These are phyloP conservation scores for Parauchenoglanis ngamensis DNA, from an alignment of 2,797 vertebrate genomes.

Conservation along the genomic window DNA sequence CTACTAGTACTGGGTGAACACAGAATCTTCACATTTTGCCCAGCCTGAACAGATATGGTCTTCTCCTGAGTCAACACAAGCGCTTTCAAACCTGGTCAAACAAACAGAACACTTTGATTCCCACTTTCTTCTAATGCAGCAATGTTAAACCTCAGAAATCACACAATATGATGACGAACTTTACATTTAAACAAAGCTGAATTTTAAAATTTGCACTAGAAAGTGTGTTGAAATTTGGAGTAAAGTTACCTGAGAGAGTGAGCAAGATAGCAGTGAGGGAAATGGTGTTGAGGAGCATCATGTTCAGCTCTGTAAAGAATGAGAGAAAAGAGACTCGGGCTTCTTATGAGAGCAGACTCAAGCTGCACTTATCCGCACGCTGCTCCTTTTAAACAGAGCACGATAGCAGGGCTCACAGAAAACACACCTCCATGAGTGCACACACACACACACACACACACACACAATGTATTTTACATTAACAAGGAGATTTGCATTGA, in stretches of 20 bases:
- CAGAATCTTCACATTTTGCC: conserved; percentile 18
- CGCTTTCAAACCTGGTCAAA: conserved; percentile 16
- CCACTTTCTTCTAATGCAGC: background rate
- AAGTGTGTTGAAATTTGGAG: background rate
- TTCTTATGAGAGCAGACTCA: background rate
- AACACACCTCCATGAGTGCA: background rate
- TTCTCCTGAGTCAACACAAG: conserved; percentile 17
- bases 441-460: background rate
- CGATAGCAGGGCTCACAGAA: background rate
- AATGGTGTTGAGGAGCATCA: background rate
- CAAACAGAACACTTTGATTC: background rate
- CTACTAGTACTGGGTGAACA: conserved; percentile 4
- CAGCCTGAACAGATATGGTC: conserved; percentile 3
- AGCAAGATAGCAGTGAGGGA: background rate
- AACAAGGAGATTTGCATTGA: background rate
- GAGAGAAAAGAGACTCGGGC: background rate
- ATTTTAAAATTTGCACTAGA: background rate
- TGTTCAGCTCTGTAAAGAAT: background rate
- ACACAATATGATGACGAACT: background rate
- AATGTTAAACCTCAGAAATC: background rate
- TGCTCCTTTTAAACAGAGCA: background rate
- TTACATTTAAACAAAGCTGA: background rate
- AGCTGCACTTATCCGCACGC: background rate
- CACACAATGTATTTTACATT: background rate
- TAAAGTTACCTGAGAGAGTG: conserved; percentile 3